phyloP scores from a whole-genome alignment of 1,140 invertebrate genomes.

The Heliothis virescens region DNA sequence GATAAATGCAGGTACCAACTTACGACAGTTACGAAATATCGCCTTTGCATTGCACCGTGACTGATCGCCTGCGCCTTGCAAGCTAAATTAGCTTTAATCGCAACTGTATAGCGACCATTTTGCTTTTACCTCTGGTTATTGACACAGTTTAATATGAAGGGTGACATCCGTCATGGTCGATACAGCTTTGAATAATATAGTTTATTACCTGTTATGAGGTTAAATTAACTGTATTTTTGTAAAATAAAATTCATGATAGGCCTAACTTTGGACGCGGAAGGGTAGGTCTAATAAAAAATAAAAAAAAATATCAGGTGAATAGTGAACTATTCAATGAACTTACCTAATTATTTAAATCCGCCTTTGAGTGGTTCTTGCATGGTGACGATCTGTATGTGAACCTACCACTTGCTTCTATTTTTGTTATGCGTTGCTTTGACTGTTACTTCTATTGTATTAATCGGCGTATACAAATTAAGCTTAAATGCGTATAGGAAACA shows the following conservation, averaged over 20 bases:
- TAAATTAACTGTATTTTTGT: slow-evolving; percentile 36
- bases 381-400: neutral
- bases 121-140: slow-evolving; percentile 15
- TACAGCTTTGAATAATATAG: slow-evolving; percentile 30
- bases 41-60: slow-evolving; percentile 28
- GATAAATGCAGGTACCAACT: slow-evolving; percentile 21
- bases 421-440: neutral
- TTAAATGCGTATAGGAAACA: neutral
- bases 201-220: slow-evolving; percentile 6
- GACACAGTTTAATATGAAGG: slow-evolving; percentile 6
- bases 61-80: slow-evolving; percentile 22
- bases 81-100: slow-evolving; percentile 32
- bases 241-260: slow-evolving; percentile 25
- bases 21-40: slow-evolving; percentile 30
- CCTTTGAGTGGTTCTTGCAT: neutral
- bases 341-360: neutral
- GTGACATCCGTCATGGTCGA: slow-evolving; percentile 7
- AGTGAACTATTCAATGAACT: neutral
- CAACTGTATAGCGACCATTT: slow-evolving; percentile 20
- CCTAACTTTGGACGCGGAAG: slow-evolving; percentile 20
- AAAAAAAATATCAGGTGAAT: neutral
- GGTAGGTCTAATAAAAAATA: slow-evolving; percentile 14
- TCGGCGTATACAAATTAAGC: neutral
- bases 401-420: neutral
- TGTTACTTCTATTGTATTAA: neutral